Conservation (phyloP, 30 jellyfish, hydroid and myxozoan genomes). For the Aurelia sp. region DNA sequence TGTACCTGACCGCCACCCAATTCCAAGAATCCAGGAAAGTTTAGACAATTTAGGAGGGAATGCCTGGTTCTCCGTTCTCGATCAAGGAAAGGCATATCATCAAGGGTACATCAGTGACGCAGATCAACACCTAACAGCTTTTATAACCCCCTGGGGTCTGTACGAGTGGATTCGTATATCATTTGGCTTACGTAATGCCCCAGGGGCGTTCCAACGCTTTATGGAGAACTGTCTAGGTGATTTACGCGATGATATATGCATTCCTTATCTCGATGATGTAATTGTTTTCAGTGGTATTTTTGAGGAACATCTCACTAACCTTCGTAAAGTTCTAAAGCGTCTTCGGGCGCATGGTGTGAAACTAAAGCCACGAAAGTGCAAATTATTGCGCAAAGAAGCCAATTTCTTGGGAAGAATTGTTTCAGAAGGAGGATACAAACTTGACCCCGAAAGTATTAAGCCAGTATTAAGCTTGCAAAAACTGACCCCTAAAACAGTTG, state of each 20-base stretch:
- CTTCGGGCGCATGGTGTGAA: slow-evolving; percentile 21
- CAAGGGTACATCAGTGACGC: slow-evolving; percentile 18
- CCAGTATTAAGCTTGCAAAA: slow-evolving; percentile 12
- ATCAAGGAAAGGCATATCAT: too few relatives aligned
- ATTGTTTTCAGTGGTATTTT: slow-evolving; percentile 53
- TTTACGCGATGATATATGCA: slow-evolving; percentile 34
- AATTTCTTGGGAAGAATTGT: slow-evolving; percentile 33
- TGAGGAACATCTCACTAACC: slow-evolving; percentile 10
- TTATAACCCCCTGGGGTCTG: slow-evolving; percentile 72
- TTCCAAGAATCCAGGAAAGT: slow-evolving; percentile 28
- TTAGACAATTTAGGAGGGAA: slow-evolving; percentile 38
- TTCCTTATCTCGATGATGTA: slow-evolving; percentile 6
- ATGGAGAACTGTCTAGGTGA: slow-evolving; percentile 54
- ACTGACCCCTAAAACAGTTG: slow-evolving; percentile 28
- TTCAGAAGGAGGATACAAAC: slow-evolving; percentile 24
- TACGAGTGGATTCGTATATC: slow-evolving; percentile 70
- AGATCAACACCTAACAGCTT: slow-evolving; percentile 36
- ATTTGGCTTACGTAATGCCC: slow-evolving; percentile 57
- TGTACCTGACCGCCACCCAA: slow-evolving; percentile 59
- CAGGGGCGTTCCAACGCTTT: slow-evolving; percentile 76
- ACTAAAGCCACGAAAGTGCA: slow-evolving; percentile 8
- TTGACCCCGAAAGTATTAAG: slow-evolving; percentile 29
- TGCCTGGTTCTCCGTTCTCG: slow-evolving; percentile 51
- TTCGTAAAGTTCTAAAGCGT: slow-evolving; percentile 4
- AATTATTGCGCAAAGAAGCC: too few relatives aligned